Conservation (phyloP, 2,888 invertebrate genomes). For the Tipula vernalis region DNA sequence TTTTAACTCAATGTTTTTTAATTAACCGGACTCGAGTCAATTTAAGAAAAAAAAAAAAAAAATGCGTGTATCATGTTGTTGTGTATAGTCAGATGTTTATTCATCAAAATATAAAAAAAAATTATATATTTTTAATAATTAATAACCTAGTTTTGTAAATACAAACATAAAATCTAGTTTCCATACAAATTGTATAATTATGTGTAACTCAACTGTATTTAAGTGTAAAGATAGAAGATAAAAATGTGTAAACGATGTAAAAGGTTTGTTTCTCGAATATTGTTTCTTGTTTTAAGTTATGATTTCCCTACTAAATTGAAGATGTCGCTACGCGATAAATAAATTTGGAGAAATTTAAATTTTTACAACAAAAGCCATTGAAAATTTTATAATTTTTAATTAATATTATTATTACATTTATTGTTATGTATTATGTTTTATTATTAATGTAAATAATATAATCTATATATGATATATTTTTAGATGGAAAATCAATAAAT, state of each 20-base stretch:
- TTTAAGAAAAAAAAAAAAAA: neutral
- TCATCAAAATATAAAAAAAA: neutral
- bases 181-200: neutral
- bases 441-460: neutral
- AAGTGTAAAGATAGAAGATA: neutral
- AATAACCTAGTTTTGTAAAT: neutral
- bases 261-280: neutral
- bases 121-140: neutral
- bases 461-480: neutral
- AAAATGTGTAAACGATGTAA: neutral
- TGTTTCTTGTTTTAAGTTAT: neutral
- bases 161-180: neutral
- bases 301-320: neutral
- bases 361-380: neutral
- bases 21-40: neutral
- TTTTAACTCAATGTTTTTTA: neutral
- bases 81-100: neutral
- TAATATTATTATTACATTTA: neutral
- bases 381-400: neutral
- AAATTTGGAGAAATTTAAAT: neutral
- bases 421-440: no score
- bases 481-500: neutral
- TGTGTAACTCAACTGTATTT: neutral
- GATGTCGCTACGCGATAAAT: neutral
- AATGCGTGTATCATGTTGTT: slow-evolving; percentile 4